Evolutionary conservation across 2,888 invertebrate genomes (phyloP).

Genomic region (Pherbina coryleti): DNA sequence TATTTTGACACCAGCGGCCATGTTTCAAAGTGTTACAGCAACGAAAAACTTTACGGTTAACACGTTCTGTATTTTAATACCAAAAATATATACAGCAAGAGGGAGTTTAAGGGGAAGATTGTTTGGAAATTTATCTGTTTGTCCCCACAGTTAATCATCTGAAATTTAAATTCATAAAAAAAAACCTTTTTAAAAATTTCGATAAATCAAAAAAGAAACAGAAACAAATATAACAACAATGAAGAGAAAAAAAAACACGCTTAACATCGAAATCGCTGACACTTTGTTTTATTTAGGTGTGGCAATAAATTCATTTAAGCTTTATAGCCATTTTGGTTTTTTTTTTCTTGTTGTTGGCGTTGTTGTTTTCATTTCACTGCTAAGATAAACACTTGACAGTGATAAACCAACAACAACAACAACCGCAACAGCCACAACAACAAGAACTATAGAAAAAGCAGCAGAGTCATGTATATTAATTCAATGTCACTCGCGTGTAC

Average conservation of each 20-base stretch:
- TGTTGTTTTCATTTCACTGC: slow-evolving; percentile 19
- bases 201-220: too few species aligned
- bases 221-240: too few species aligned
- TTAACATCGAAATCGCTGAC: slow-evolving; percentile 24
- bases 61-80: too few species aligned
- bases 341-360: neutral
- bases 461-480: neutral
- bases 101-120: too few species aligned
- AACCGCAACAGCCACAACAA: neutral
- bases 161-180: slow-evolving; percentile 36
- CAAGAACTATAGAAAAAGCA: neutral
- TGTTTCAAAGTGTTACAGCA: too few species aligned
- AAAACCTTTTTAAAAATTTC: slow-evolving; percentile 1
- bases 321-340: slow-evolving; percentile 40
- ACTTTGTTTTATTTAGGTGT: slow-evolving; percentile 60
- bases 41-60: too few species aligned
- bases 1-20: too few species aligned
- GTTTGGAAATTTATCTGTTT: neutral
- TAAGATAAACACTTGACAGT: neutral
- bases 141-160: slow-evolving; percentile 31
- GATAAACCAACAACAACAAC: neutral
- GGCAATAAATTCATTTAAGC: slow-evolving; percentile 62
- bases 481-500: neutral
- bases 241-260: too few species aligned
- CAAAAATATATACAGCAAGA: too few species aligned